Base-by-base conservation (phyloP, 2,797 vertebrate genomes). In the Arrhamphus sclerolepis region DNA sequence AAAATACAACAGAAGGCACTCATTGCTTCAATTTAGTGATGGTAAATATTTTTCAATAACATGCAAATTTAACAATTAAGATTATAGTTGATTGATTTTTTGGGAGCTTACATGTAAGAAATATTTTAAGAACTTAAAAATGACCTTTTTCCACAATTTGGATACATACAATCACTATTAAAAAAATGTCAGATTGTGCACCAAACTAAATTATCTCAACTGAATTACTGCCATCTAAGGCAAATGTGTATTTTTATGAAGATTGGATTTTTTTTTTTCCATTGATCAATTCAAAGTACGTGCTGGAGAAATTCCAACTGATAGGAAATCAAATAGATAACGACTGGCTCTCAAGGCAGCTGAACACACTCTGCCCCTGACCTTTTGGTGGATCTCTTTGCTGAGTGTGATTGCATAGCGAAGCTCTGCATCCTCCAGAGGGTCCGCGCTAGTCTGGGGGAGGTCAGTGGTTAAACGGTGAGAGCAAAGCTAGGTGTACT, bases 341-440 rank as follows among this genome's bases (percentile, higher is more conserved):
- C 41, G 85, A 74, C 72, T 74, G 80, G 78, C 29, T 66, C 64
- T 57, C 49, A 71, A 79, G 78, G 68, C 64, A 62, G 69, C 64
- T 71, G 79, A 67, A 72, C 83, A 80, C 82, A 77, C 80, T 78
- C 86, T 88, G 77, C 82, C 87, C 92, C 93, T 94, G 92, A 97
- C 96, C 96, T 97, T 93, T 92, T 96, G 93, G 41, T 95, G 94
- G 46, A 93, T 89, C 90, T 97, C 95, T 90, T 94, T 93, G 95
- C 96, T 97, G 92, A 97, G 87, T 86, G 94, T 93, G 89, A 97
- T 86, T 83, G 95, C 96, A 93, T 94, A 94, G 92, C 90, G 92
- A 88, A 95, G 81, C 84, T 97, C 95, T 81, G 95, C 95, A 65
- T 96, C 96, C 89, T 93, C 92, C 89, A 93, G 88, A 81, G 66